A percentile compares a stretch with the other conserved stretches of the same genome.
phyloP scores from a whole-genome alignment of 2,797 vertebrate species.

The Acropternis orthonyx region DNA sequence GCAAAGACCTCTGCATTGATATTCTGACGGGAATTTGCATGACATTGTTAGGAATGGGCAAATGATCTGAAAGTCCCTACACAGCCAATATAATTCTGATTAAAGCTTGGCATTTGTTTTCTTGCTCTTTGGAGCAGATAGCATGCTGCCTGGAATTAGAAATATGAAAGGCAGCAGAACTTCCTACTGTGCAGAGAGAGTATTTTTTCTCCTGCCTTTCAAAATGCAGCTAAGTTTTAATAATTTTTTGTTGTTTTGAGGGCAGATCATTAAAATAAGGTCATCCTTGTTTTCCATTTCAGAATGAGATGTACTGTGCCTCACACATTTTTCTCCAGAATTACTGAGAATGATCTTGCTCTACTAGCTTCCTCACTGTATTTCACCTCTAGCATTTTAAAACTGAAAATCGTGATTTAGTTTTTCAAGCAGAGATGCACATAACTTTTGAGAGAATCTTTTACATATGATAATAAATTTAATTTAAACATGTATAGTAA shows the following conservation, averaged over 20 bases:
- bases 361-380: not conserved
- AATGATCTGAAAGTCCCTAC: constrained; percentile 45
- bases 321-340: not conserved
- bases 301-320: not conserved
- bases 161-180: constrained; percentile 59
- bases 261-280: constrained; percentile 21
- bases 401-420: not conserved
- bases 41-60: constrained; percentile 38
- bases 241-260: constrained; percentile 9
- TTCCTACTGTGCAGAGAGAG: constrained; percentile 34
- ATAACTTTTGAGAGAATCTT: not conserved
- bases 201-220: constrained; percentile 24
- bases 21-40: constrained; percentile 42
- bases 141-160: constrained; percentile 68
- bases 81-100: constrained; percentile 49
- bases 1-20: constrained; percentile 38
- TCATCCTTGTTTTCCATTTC: constrained; percentile 32
- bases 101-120: constrained; percentile 70
- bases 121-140: constrained; percentile 52
- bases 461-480: not conserved
- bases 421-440: not conserved
- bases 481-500: not conserved
- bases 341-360: not conserved
- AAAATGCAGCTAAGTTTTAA: constrained; percentile 11
- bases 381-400: not conserved